phyloP scores from a whole-genome alignment of 2,888 invertebrate genomes.

The Archaeoteleia sp. region DNA sequence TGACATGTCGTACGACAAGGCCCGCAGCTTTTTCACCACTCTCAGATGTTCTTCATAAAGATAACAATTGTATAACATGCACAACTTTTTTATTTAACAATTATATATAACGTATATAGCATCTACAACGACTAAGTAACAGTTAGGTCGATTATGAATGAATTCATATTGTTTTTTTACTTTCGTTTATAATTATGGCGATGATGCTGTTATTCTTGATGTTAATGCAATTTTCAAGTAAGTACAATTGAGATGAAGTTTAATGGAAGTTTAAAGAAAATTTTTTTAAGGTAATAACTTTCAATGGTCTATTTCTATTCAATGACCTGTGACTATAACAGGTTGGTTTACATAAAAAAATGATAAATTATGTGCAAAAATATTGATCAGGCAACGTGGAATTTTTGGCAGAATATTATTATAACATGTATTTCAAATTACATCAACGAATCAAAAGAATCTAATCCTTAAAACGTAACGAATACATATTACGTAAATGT shows the following conservation, averaged over 20 bases:
- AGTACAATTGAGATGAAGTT: too few species aligned
- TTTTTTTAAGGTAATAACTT: slow-evolving; percentile 7
- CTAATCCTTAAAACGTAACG: slow-evolving; percentile 11
- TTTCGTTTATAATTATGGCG: slow-evolving; percentile 13
- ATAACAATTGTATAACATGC: slow-evolving; percentile 50
- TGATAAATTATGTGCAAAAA: slow-evolving; percentile 23
- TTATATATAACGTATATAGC: slow-evolving; percentile 37
- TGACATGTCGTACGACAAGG: slow-evolving; percentile 48
- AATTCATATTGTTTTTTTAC: neutral
- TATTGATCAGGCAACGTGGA: slow-evolving; percentile 13
- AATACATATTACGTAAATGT: slow-evolving; percentile 10
- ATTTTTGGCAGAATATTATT: neutral
- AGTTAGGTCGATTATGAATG: neutral
- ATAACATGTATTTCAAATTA: slow-evolving; percentile 12
- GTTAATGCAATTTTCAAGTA: too few species aligned
- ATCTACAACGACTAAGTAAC: slow-evolving; percentile 43
- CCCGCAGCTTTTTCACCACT: slow-evolving; percentile 44
- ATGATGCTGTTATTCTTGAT: too few species aligned
- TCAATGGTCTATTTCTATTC: neutral
- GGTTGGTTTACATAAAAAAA: slow-evolving; percentile 1
- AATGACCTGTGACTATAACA: slow-evolving; percentile 8
- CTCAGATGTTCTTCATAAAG: slow-evolving; percentile 23
- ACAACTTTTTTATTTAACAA: slow-evolving; percentile 40
- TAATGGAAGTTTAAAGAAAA: too few species aligned
- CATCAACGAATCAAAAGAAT: slow-evolving; percentile 7